phyloP scores from a whole-genome alignment of 2,797 vertebrate species.

The Ispidina lecontei region DNA sequence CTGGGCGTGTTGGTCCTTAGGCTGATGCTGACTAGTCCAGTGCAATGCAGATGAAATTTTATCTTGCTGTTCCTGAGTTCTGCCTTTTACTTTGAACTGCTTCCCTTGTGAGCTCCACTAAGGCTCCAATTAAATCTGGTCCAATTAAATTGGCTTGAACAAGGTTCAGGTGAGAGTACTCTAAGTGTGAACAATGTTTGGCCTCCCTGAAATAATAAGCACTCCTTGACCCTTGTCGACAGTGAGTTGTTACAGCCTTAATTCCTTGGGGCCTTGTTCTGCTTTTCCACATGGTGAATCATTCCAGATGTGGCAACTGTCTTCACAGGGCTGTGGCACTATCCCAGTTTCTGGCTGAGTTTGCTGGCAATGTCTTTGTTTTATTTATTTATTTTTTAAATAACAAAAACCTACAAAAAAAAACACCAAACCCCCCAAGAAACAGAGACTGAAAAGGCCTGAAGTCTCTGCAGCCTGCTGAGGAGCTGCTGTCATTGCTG shows the following conservation, averaged over 20 bases:
- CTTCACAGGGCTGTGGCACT: neutral
- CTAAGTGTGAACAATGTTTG: neutral
- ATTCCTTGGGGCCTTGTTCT: neutral
- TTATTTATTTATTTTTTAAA: neutral
- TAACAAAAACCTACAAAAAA: too few species aligned
- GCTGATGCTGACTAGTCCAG: neutral
- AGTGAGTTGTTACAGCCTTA: neutral
- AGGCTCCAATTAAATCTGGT: neutral
- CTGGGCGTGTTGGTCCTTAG: neutral
- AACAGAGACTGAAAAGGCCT: fast-evolving
- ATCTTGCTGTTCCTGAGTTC: neutral
- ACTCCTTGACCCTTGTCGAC: neutral
- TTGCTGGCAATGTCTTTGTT: neutral
- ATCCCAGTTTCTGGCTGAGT: neutral
- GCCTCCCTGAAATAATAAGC: neutral
- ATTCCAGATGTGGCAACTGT: neutral
- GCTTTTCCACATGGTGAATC: neutral
- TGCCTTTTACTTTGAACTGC: neutral
- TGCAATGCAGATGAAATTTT: neutral
- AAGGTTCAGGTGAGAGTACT: neutral
- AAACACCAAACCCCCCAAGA: too few species aligned
- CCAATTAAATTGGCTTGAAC: neutral
- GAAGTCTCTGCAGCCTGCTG: neutral
- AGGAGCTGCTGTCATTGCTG: neutral
- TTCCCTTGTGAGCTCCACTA: neutral